These are phyloP conservation scores for Pseudomyrmex dendroicus DNA, from an alignment of 1,140 invertebrate genomes.

Conservation along the genomic window DNA sequence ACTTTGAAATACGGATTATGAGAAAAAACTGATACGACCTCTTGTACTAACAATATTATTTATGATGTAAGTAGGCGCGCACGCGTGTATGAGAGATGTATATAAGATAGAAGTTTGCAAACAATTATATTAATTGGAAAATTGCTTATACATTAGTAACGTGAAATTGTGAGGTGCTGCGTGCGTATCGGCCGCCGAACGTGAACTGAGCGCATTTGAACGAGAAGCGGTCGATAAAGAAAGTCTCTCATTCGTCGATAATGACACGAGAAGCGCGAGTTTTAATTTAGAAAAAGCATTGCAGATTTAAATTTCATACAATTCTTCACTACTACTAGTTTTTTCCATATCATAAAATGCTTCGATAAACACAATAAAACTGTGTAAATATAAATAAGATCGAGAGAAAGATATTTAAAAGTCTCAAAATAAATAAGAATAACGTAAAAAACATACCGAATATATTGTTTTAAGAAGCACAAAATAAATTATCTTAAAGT, in stretches of 20 bases:
- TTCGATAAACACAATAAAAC: neutral
- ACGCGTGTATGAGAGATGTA: too few relatives aligned
- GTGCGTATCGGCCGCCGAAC: neutral
- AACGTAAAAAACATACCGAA: too few relatives aligned
- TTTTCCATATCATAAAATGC: neutral
- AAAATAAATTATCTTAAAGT: neutral
- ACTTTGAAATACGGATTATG: too few relatives aligned
- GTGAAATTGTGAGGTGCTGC: neutral
- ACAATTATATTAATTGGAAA: neutral
- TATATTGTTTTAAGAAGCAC: neutral
- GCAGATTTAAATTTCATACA: neutral
- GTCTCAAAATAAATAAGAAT: too few relatives aligned
- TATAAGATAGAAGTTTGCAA: too few relatives aligned
- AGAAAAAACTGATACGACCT: too few relatives aligned
- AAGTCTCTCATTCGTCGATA: slow-evolving; percentile 14
- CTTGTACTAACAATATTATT: too few relatives aligned
- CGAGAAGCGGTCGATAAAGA: neutral
- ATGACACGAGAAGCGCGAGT: slow-evolving; percentile 1
- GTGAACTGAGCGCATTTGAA: neutral
- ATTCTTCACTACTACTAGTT: neutral
- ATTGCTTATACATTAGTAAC: slow-evolving; percentile 1
- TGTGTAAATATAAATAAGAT: too few relatives aligned
- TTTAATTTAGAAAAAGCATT: neutral
- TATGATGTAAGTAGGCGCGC: too few relatives aligned
- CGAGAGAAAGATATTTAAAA: too few relatives aligned